A percentile compares a stretch with the other conserved stretches of the same genome.
phyloP scores from a whole-genome alignment of 1,140 invertebrate genomes.

The Arion vulgaris region DNA sequence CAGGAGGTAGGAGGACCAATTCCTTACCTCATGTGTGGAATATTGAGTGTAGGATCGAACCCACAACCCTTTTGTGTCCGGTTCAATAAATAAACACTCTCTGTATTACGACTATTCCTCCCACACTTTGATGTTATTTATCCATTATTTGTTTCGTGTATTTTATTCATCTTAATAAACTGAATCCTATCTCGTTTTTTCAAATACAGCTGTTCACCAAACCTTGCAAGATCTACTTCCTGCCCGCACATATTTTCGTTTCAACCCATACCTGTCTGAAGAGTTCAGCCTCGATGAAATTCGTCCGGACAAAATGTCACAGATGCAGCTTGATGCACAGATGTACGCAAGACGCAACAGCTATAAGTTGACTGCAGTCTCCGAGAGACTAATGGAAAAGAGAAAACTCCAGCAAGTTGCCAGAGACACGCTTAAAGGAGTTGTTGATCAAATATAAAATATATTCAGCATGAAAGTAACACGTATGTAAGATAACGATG shows the following conservation, averaged over 20 bases:
- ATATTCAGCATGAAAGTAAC: not conserved
- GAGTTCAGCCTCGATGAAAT: slow-evolving; percentile 89
- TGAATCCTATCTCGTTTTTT: no score
- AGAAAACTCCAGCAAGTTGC: slow-evolving; percentile 29
- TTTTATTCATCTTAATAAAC: no score
- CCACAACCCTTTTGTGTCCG: no score
- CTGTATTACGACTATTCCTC: no score
- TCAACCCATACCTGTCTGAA: slow-evolving; percentile 91
- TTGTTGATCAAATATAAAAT: slow-evolving; percentile 2
- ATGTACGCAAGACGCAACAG: slow-evolving; percentile 85
- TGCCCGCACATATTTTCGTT: slow-evolving; percentile 85
- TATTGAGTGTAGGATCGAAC: no score
- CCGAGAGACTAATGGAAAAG: slow-evolving; percentile 28
- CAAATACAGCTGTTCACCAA: slow-evolving; percentile 77
- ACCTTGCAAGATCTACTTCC: slow-evolving; percentile 87
- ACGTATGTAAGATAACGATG: not conserved
- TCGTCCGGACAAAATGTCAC: slow-evolving; percentile 75
- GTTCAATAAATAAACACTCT: no score
- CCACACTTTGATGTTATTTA: no score
- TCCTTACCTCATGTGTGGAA: no score
- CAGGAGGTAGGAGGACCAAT: no score
- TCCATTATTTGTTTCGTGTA: no score
- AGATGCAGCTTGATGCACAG: slow-evolving; percentile 76
- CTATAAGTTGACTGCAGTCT: slow-evolving; percentile 79
- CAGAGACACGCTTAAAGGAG: slow-evolving; percentile 32